Conservation (phyloP, 1,140 invertebrate species). For the Physella acuta region DNA sequence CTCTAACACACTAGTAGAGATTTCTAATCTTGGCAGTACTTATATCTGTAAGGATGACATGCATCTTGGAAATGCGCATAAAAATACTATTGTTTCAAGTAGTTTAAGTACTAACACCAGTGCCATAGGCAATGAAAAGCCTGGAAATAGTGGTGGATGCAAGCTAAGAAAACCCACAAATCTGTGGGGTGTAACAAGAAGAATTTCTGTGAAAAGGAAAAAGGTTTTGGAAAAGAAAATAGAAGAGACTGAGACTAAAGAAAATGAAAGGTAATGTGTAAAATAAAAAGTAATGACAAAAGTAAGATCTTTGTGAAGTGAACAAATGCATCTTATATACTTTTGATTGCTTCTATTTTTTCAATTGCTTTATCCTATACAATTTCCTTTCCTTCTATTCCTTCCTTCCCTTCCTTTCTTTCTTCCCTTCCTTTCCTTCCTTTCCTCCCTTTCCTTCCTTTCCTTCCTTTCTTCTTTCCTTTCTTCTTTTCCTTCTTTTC, state of each 20-base stretch:
- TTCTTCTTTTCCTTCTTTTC: background rate
- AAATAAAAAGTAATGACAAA: too few species aligned
- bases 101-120: background rate
- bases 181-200: constrained; percentile 21
- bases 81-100: background rate
- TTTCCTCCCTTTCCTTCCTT: background rate
- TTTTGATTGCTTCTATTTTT: too few species aligned
- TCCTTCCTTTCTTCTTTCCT: background rate
- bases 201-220: constrained; percentile 21
- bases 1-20: constrained; percentile 14
- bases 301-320: too few species aligned
- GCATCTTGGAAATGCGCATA: background rate
- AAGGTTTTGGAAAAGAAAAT: constrained; percentile 15
- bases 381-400: background rate
- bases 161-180: constrained; percentile 25
- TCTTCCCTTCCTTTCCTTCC: background rate
- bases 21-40: background rate
- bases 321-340: too few species aligned
- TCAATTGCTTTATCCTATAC: background rate
- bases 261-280: too few species aligned
- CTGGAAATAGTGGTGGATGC: background rate
- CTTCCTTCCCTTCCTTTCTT: background rate
- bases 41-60: constrained; percentile 20
- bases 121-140: background rate
- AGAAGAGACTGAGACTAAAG: background rate